Evolutionary conservation across 2,888 invertebrate species (phyloP), one percentile per base, ranked within the genome.

Genomic region (Chloroclysta siterata): DNA sequence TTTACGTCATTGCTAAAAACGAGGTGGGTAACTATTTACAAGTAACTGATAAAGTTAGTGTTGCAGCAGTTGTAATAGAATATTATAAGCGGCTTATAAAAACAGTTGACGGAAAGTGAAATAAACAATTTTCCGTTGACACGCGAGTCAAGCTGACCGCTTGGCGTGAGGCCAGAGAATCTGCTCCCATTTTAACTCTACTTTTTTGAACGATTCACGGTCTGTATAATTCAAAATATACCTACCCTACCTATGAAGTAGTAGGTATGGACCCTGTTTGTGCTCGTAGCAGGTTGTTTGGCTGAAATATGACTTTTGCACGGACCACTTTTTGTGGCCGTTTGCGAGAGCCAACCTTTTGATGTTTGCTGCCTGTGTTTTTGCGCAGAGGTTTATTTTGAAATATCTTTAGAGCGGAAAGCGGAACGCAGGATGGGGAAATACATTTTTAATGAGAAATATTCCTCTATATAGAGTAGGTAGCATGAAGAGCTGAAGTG

Each of bases 101-200:
- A 17, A 69, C 63, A 29, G 36, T 62, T 62, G 17, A 48, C 56
- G 33, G 55, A 69, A 69, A 76, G 72, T 70, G 63, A 52, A 66
- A 72, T 72, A 71, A 74, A 72, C 68, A 65, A 70, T 75, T 71
- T 74, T 63, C 55, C 65, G 69, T 73, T 73, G 79, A 74, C 74
- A 70, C 63, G 66, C 68, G 62, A 68, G 72, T 72, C 69, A 68
- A 72, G 71, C 70, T 79, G 79, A 78, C 78, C 76, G 71, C 65
- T 82, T 85, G 84, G 84, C 77, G 63, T 63, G 52, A 13, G 28
- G 79, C 84, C 84, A 84, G 55, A 2, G 71, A 78, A 77, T 76
- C 74, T 75, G 72, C 71, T 66, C 71, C 67, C 76, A 76, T 80
- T 83, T 82, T 75, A 75, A 73, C 69, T 73, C 66, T 77, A 79